Conservation (phyloP, 2,113 vertebrate genomes). For the Odocoileus hemionus region DNA sequence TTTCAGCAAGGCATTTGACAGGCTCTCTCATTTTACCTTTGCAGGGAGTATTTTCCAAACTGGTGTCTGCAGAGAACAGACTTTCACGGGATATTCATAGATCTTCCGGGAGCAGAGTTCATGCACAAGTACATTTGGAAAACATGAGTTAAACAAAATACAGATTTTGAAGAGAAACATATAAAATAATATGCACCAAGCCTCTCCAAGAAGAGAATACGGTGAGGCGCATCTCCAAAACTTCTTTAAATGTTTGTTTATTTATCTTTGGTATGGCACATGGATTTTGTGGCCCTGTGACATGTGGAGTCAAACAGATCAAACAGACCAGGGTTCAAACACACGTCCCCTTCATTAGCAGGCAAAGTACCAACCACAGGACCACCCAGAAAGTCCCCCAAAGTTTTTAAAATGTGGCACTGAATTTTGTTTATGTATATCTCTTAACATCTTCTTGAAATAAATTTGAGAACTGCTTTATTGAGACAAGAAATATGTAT, state of each 20-base stretch:
- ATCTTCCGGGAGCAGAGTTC: not conserved
- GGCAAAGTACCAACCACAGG: not conserved
- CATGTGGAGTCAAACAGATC: not conserved
- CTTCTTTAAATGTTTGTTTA: not conserved
- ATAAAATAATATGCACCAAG: not conserved
- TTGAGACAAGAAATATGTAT: not conserved
- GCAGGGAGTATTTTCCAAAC: slow-evolving; percentile 44
- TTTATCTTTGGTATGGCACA: not conserved
- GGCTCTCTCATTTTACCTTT: slow-evolving; percentile 35
- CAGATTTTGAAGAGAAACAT: slow-evolving; percentile 19
- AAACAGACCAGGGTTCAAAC: not conserved
- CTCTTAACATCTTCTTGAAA: slow-evolving; percentile 26
- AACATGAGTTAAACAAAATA: slow-evolving; percentile 30
- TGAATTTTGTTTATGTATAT: not conserved
- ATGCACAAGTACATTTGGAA: slow-evolving; percentile 40
- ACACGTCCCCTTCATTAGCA: not conserved
- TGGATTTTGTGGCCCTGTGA: not conserved
- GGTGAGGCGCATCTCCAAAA: not conserved
- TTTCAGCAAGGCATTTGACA: slow-evolving; percentile 49
- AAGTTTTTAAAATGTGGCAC: slow-evolving; percentile 11
- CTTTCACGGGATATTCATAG: slow-evolving; percentile 40
- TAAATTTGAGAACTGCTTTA: not conserved
- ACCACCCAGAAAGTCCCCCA: not conserved
- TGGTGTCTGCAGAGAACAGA: slow-evolving; percentile 50
- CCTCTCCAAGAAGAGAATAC: not conserved